phyloP scores from a whole-genome alignment of 2,113 vertebrate genomes.

The Datnioides undecimradiatus region DNA sequence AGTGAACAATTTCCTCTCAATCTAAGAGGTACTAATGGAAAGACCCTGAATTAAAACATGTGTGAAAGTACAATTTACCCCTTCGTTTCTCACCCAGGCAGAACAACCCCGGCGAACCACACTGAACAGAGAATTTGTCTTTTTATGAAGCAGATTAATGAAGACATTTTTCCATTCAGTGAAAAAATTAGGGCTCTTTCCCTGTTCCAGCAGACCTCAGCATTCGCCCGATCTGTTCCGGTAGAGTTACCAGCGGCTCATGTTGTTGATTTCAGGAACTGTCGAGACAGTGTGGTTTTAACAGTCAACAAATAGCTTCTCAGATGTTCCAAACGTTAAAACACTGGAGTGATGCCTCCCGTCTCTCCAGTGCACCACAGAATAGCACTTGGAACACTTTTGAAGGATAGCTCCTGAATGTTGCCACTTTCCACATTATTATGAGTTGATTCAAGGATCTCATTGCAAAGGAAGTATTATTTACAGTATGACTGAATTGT shows the following conservation, averaged over 20 bases:
- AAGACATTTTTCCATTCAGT: conserved; percentile 69
- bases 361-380: conserved; percentile 16
- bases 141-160: conserved; percentile 70
- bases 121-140: conserved; percentile 59
- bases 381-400: conserved; percentile 8
- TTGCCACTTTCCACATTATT: conserved; percentile 22
- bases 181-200: conserved; percentile 61
- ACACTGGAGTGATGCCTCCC: conserved; percentile 37
- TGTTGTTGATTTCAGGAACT: conserved; percentile 62
- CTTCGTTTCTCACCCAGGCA: conserved; percentile 68
- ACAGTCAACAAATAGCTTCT: conserved; percentile 65
- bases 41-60: conserved; percentile 80
- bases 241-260: conserved; percentile 63
- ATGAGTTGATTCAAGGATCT: conserved; percentile 32
- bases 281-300: conserved; percentile 64
- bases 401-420: not conserved
- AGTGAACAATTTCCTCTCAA: conserved; percentile 78
- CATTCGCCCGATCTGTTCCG: conserved; percentile 60
- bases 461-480: conserved; percentile 26
- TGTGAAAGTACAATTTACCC: conserved; percentile 76
- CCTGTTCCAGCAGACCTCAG: conserved; percentile 43
- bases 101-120: conserved; percentile 56
- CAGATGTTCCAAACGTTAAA: conserved; percentile 58
- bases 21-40: conserved; percentile 75
- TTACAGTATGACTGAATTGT: conserved; percentile 10